These are phyloP conservation scores for Drosophila bocqueti DNA, from an alignment of 1,140 invertebrate genomes.

Conservation along the genomic window DNA sequence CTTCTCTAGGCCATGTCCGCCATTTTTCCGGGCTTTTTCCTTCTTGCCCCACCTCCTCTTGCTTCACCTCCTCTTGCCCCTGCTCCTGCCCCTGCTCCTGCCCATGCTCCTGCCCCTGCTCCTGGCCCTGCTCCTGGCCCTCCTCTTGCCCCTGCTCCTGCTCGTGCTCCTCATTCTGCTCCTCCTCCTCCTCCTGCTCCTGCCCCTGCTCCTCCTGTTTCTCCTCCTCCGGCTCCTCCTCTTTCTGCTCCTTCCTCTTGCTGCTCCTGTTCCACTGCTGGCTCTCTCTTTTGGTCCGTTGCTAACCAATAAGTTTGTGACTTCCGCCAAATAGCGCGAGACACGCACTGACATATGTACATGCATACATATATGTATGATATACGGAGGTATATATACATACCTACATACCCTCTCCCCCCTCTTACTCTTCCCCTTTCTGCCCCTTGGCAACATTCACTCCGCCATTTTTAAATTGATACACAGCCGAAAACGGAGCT, in stretches of 20 bases:
- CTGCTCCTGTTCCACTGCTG: background rate
- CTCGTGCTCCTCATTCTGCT: too few relatives aligned
- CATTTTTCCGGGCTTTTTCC: conserved; percentile 53
- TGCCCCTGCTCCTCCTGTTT: background rate
- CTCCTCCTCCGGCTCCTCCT: conserved; percentile 26
- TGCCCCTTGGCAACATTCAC: conserved; percentile 44
- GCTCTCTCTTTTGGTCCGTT: conserved; percentile 49
- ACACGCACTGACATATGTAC: conserved; percentile 46
- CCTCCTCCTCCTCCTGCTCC: background rate
- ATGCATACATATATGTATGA: conserved; percentile 24
- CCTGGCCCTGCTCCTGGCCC: too few relatives aligned
- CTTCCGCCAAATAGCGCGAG: conserved; percentile 76
- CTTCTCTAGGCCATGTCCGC: conserved; percentile 65
- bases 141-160: too few relatives aligned
- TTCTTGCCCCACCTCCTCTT: background rate
- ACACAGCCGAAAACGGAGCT: conserved; percentile 46
- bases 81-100: background rate
- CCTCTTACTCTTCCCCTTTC: background rate
- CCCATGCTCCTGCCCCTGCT: too few relatives aligned
- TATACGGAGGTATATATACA: background rate
- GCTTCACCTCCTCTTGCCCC: background rate
- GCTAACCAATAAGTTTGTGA: conserved; percentile 77
- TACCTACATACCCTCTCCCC: background rate
- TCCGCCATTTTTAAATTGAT: conserved; percentile 65
- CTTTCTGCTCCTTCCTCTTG: background rate